phyloP scores from a whole-genome alignment of 53 echinoderm and acorn worm genomes.

The Holothuria leucospilota region DNA sequence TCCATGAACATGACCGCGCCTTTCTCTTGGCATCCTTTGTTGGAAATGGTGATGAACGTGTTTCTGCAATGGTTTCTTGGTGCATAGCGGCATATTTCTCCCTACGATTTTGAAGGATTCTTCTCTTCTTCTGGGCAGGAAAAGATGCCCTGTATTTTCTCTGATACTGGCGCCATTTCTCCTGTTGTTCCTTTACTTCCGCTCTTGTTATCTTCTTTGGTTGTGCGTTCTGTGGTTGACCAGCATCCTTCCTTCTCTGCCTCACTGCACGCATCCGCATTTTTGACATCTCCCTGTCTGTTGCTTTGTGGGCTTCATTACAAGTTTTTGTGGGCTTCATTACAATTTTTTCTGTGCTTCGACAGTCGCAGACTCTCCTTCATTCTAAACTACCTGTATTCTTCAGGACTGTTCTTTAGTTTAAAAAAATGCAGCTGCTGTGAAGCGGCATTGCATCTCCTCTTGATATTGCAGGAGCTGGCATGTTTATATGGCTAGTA shows the following conservation, averaged over 20 bases:
- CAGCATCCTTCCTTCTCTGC: slow-evolving; percentile 8
- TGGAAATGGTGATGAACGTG: neutral
- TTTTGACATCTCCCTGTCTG: neutral
- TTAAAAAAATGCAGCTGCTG: neutral
- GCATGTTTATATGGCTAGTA: no score
- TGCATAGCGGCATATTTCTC: neutral
- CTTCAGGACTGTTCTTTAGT: neutral
- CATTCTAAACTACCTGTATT: neutral
- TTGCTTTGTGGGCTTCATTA: neutral
- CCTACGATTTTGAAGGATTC: neutral
- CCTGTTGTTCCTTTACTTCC: slow-evolving; percentile 18
- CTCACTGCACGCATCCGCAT: neutral
- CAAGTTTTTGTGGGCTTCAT: no score
- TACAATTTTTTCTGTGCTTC: neutral
- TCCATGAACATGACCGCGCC: slow-evolving; percentile 3
- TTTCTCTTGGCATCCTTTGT: slow-evolving; percentile 1
- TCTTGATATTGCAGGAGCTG: no score
- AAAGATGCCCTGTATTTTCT: neutral
- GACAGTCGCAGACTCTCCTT: neutral
- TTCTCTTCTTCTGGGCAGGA: neutral
- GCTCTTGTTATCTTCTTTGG: slow-evolving; percentile 19
- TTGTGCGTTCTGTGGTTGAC: neutral
- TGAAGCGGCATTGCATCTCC: neutral
- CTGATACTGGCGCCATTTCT: slow-evolving; percentile 9
- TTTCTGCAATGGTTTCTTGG: neutral